Base-by-base conservation (phyloP, 2,113 vertebrate genomes). In the Poecilia latipinna region DNA sequence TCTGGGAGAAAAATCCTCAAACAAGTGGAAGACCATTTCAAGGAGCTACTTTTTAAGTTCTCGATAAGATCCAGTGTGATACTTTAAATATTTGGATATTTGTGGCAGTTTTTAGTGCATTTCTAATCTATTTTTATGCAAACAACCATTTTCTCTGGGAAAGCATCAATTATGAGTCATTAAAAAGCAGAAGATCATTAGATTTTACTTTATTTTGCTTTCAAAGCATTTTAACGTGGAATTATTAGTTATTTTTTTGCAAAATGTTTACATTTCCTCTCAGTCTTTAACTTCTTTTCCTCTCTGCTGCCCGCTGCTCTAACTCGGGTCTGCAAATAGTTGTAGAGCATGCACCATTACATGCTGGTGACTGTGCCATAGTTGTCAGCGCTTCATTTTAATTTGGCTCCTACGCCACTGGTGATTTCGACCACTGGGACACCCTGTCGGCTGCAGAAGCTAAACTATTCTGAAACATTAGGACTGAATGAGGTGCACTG, bases 321-420 rank as follows among this genome's bases (percentile, higher is more conserved):
- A 70, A 78, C 68, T 65, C 17, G 63, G 79, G 76, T 73, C 84
- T 80, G 72, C 81, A 84, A 81, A 82, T 86, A 91, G 82, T 82
- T 79, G 72, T 67, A 70, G 80, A 89, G 85, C 79, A 79, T 79
- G 84, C 86, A 88, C 89, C 83, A 84, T 89, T 85, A 86, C 72
- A 57, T 78, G 54, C 68, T 73, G 61, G 80, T 65, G 89, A 89
- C 83, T 64, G 83, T 80, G 86, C 79, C 83, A 81, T 83, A 86
- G 82, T 93, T 92, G 92, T 92, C 91, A 93, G 84, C 80, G 32
- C 86, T 90, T 90, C 82, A 85, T 89, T 92, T 93, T 93, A 91
- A 90, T 93, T 91, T 91, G 89, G 81, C 82, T 90, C 86, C 79
- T 39, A 79, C 81, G 85, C 87, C 89, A 78, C 88, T 77, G 84